phyloP scores from a whole-genome alignment of 1,140 invertebrate genomes.

The Drosophila ercepeae region DNA sequence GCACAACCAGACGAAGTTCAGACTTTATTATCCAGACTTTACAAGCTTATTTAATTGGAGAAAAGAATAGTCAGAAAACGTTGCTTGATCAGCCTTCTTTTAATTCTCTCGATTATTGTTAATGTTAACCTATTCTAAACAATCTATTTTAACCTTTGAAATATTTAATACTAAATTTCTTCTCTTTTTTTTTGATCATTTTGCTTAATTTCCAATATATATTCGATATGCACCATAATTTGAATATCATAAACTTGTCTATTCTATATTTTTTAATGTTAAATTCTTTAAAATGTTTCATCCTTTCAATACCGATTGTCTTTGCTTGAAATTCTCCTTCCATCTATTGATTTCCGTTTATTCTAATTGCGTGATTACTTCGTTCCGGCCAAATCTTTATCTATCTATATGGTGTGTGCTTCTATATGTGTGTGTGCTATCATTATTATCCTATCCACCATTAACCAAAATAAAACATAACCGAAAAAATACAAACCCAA shows the following conservation, averaged over 20 bases:
- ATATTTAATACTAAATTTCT: conserved; percentile 60
- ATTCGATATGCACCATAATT: conserved; percentile 15
- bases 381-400: conserved; percentile 23
- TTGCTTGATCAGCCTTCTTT: neutral
- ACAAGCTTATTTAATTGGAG: neutral
- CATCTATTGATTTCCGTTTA: conserved; percentile 14
- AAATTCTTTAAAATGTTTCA: neutral
- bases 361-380: conserved; percentile 16
- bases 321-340: conserved; percentile 9
- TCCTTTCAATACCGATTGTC: conserved; percentile 5
- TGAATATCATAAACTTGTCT: neutral
- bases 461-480: conserved; percentile 59
- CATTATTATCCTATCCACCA: conserved; percentile 57
- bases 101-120: neutral
- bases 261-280: conserved; percentile 4
- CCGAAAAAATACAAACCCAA: conserved; percentile 25
- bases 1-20: neutral
- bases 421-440: conserved; percentile 65
- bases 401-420: conserved; percentile 52
- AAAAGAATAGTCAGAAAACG: neutral
- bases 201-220: conserved; percentile 16
- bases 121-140: conserved; percentile 23
- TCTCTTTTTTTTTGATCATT: conserved; percentile 16
- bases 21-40: neutral
- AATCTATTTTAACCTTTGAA: conserved; percentile 50